Evolutionary conservation across 2,888 invertebrate species (phyloP), one percentile per base, ranked within the genome.

Genomic region (Volucella inanis): DNA sequence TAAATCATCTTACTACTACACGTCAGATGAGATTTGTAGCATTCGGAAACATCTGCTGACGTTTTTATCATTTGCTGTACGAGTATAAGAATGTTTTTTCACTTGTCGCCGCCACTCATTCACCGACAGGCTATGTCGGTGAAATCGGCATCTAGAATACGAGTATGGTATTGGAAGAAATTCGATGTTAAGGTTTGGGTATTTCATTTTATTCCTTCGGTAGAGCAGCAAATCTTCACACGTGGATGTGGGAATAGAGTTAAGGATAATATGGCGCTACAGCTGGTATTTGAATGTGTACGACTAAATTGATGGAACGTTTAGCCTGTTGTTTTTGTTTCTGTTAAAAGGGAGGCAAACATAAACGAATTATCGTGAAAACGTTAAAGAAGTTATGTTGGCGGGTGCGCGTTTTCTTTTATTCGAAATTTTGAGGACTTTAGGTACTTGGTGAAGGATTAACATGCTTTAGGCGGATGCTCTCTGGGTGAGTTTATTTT

Each of bases 11-110:
- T 14, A 22, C 47, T 47, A 59, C 41, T 43, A 45, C 50, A 74
- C 59, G 22, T 74, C 47, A 43, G 62, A 18, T 61, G 80, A 71
- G 61, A 75, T 67, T 70, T 80, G 70, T 49, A 71, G 22, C 22
- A 49, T 70, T 67, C 64, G 71, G 54, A 55, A 71, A 68, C 85
- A 85, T 71, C 80, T 85, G 85, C 41, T 80, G 39, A 71, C 79
- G 38, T 71, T 80, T 75, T 80, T 49, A 68, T 72, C 68, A 76
- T 52, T 54, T 39, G 64, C 62, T 38, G 41, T 61, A n/a, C n/a
- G n/a, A n/a, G n/a, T n/a, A 79, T 70, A 54, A 79, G 75, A 75
- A 50, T 59, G 31, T 79, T 64, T 43, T 31, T 6, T 31, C 31
- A 31, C 14, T 70, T 22, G 38, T 61, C n/a, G 31, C 61, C 65